These are phyloP conservation scores for Acromyrmex echinatior DNA, from an alignment of 1,140 invertebrate genomes.

Conservation along the genomic window DNA sequence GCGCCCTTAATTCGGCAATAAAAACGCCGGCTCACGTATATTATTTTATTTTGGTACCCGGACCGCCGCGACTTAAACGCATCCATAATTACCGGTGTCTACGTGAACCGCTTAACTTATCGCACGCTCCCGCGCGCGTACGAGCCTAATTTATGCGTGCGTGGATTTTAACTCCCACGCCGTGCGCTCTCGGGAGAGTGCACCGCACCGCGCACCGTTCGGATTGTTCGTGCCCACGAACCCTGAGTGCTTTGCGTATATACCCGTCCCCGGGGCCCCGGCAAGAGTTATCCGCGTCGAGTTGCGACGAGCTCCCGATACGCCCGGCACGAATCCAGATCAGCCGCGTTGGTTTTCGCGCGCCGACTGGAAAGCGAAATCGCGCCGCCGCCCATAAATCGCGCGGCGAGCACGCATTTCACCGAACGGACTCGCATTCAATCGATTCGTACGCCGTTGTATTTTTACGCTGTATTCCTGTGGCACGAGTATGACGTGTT, in stretches of 20 bases:
- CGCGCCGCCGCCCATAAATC: conserved; percentile 56
- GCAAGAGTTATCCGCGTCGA: conserved; percentile 74
- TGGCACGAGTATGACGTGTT: conserved; percentile 9
- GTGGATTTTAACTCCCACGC: conserved; percentile 83
- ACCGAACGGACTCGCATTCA: background rate
- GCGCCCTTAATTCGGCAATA: conserved; percentile 85
- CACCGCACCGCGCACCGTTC: conserved; percentile 55
- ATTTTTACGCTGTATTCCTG: conserved; percentile 18
- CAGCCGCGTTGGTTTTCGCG: conserved; percentile 65
- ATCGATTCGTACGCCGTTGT: conserved; percentile 17
- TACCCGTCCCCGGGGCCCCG: conserved; percentile 50
- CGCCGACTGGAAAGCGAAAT: conserved; percentile 50
- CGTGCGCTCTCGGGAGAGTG: conserved; percentile 19
- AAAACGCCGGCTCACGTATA: conserved; percentile 85
- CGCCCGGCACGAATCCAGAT: conserved; percentile 64
- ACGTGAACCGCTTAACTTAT: conserved; percentile 86
- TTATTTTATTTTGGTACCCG: conserved; percentile 86
- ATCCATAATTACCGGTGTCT: conserved; percentile 85
- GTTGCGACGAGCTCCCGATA: conserved; percentile 71
- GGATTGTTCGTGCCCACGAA: conserved; percentile 75
- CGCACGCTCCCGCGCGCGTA: conserved; percentile 75
- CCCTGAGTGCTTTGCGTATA: conserved; percentile 13
- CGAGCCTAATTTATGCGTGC: conserved; percentile 81
- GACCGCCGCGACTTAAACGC: conserved; percentile 86
- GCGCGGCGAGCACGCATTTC: conserved; percentile 13